These are phyloP conservation scores for Leucosticte australis DNA, from an alignment of 2,113 vertebrate genomes.

Conservation along the genomic window DNA sequence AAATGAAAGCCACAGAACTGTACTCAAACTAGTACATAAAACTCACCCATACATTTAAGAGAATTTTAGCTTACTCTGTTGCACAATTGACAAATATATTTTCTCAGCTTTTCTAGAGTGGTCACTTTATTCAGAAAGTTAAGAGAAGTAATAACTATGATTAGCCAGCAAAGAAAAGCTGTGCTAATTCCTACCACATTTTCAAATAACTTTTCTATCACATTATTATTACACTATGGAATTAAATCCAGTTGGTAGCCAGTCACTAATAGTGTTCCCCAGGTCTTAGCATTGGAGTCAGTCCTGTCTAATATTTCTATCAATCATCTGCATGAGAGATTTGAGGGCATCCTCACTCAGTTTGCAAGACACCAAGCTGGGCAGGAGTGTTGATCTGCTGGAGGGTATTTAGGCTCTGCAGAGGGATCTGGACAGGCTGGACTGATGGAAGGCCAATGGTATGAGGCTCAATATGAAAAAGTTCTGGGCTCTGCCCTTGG, in stretches of 20 bases:
- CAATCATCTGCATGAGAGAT: neutral
- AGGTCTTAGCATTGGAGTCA: neutral
- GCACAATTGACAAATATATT: neutral
- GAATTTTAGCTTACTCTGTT: neutral
- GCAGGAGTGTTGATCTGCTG: neutral
- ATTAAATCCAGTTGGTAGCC: neutral
- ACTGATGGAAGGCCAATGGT: rapidly evolving
- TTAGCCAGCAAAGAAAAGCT: neutral
- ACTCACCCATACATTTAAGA: neutral
- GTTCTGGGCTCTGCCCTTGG: neutral
- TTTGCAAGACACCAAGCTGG: neutral
- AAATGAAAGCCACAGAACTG: neutral
- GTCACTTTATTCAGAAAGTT: neutral
- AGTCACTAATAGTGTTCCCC: neutral
- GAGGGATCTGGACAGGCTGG: neutral
- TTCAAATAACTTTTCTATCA: neutral
- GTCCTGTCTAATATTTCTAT: neutral
- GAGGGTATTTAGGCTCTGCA: neutral
- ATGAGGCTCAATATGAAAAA: neutral
- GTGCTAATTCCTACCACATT: neutral
- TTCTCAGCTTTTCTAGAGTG: neutral
- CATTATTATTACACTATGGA: neutral
- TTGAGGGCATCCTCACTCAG: neutral
- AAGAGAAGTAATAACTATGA: neutral
- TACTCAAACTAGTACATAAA: neutral